Conservation (phyloP, 2,888 invertebrate species). For the Eupithecia abbreviata region DNA sequence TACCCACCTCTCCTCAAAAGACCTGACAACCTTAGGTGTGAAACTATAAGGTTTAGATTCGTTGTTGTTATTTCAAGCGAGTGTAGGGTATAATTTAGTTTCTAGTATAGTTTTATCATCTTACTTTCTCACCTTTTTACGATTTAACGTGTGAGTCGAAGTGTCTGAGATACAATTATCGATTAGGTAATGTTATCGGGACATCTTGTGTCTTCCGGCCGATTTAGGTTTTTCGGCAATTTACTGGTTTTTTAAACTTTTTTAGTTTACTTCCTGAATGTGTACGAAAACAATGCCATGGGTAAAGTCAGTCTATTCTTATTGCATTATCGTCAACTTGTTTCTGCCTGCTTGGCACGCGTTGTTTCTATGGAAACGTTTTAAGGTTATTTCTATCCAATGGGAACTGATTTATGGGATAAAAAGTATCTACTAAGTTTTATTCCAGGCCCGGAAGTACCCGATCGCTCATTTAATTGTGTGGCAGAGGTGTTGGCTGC, state of each 20-base stretch:
- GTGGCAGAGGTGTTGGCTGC: no score
- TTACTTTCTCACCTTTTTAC: slow-evolving; percentile 84
- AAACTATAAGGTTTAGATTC: slow-evolving; percentile 45
- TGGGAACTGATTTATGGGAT: no score
- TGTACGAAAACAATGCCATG: neutral
- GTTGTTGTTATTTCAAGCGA: neutral
- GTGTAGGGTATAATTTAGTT: slow-evolving; percentile 43
- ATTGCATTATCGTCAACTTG: neutral
- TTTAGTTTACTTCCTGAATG: slow-evolving; percentile 59
- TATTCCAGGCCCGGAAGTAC: no score
- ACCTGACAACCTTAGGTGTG: neutral
- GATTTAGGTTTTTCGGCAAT: slow-evolving; percentile 70
- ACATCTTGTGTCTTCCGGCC: slow-evolving; percentile 83
- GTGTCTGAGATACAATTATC: slow-evolving; percentile 83
- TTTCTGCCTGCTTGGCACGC: no score
- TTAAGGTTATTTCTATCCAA: no score
- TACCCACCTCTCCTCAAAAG: slow-evolving; percentile 29
- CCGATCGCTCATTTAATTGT: no score
- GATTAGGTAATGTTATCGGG: slow-evolving; percentile 82
- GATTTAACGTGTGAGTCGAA: slow-evolving; percentile 78
- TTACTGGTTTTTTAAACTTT: slow-evolving; percentile 62
- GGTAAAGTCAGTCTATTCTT: neutral
- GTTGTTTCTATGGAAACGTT: no score
- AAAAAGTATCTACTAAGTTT: no score
- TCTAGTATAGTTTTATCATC: slow-evolving; percentile 76